Percentiles rank a stretch among this genome's conserved stretches.
These are phyloP conservation scores for Buceros bicornis DNA, from an alignment of 2,797 vertebrate genomes.

Conservation along the genomic window DNA sequence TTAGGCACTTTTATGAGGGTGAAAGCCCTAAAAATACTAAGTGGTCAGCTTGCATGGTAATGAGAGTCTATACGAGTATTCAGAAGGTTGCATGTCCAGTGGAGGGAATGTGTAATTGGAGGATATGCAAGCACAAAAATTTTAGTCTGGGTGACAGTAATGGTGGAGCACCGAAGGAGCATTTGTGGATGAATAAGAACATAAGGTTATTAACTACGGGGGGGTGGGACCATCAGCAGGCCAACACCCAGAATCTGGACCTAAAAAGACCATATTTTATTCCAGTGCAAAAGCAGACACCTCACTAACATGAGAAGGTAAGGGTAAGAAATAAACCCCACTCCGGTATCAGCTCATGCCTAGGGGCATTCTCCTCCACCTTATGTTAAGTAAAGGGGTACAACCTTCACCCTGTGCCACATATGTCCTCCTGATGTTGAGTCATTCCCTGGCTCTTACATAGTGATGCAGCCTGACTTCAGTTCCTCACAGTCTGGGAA, in stretches of 20 bases:
- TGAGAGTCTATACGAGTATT: background rate
- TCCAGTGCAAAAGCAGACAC: background rate
- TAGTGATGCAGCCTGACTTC: background rate
- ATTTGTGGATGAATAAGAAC: background rate
- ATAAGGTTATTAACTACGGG: background rate
- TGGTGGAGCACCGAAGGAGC: background rate
- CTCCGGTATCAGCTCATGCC: background rate
- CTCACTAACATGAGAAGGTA: background rate
- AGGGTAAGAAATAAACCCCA: background rate
- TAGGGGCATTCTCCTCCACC: background rate
- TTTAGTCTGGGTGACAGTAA: background rate
- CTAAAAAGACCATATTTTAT: background rate
- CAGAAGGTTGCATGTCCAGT: background rate
- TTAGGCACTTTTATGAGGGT: background rate
- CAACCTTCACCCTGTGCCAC: background rate
- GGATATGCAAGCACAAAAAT: background rate
- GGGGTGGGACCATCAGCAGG: background rate
- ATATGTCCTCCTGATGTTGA: background rate
- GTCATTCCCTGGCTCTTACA: background rate
- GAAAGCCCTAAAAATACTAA: background rate
- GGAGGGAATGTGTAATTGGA: background rate
- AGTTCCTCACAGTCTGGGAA: background rate
- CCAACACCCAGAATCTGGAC: background rate
- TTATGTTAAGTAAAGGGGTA: background rate
- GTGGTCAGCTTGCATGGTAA: background rate